Percentiles rank a stretch among this genome's conserved stretches.
Evolutionary conservation across 2,888 invertebrate species (phyloP).

Genomic region (Polydrusus cervinus): DNA sequence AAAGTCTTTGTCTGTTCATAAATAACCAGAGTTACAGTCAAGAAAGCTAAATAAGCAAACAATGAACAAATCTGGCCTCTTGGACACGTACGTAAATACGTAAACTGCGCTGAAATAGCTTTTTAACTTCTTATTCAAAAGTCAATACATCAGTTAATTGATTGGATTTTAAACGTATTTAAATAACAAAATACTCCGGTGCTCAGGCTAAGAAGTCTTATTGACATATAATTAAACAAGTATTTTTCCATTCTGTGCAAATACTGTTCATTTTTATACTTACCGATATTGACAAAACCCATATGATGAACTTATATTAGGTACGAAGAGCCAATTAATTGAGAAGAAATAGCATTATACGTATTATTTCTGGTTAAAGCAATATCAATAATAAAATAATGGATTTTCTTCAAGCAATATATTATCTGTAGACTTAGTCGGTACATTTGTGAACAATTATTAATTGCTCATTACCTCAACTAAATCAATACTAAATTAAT

Average conservation of each 20-base stretch:
- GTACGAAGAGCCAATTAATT: conserved; percentile 20
- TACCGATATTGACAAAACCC: conserved; percentile 37
- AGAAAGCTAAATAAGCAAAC: conserved; percentile 48
- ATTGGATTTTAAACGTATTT: conserved; percentile 66
- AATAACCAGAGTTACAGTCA: conserved; percentile 32
- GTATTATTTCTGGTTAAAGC: conserved; percentile 27
- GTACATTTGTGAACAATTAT: conserved; percentile 23
- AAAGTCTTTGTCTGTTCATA: conserved; percentile 2
- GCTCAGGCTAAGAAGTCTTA: conserved; percentile 56
- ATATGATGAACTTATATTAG: conserved; percentile 16
- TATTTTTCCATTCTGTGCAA: conserved; percentile 51
- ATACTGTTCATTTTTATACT: conserved; percentile 44
- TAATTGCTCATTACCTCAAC: conserved; percentile 11
- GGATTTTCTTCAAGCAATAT: conserved; percentile 20
- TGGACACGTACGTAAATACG: conserved; percentile 63
- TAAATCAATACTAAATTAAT: conserved; percentile 11
- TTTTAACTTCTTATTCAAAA: conserved; percentile 60
- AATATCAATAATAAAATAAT: conserved; percentile 36
- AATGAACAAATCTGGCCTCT: conserved; percentile 60
- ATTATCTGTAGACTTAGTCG: conserved; percentile 19
- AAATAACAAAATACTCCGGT: conserved; percentile 60
- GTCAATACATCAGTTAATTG: conserved; percentile 63
- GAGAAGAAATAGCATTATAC: neutral
- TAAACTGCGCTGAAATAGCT: conserved; percentile 54
- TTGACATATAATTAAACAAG: conserved; percentile 63